A percentile compares a stretch with the other conserved stretches of the same genome.
Evolutionary conservation across 2,888 invertebrate genomes (phyloP).

Genomic region (Anaspis maculata): DNA sequence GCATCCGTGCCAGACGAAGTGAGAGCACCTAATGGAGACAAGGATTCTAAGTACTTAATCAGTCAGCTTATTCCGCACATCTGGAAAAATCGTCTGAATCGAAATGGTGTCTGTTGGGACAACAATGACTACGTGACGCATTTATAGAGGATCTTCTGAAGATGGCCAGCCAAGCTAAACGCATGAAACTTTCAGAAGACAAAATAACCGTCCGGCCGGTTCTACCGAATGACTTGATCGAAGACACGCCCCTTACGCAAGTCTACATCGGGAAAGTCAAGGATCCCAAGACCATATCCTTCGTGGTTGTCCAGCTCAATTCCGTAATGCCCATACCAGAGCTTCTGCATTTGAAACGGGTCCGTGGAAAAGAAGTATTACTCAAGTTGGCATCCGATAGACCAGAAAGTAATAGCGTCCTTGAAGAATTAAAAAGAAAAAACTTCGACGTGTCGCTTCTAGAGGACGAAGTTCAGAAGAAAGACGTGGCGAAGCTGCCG

Average conservation of each 20-base stretch:
- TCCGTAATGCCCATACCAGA: slow-evolving; percentile 51
- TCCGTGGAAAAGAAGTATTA: slow-evolving; percentile 52
- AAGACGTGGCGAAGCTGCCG: slow-evolving; percentile 51
- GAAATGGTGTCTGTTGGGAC: no score
- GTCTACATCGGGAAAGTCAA: slow-evolving; percentile 55
- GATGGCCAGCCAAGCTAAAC: no score
- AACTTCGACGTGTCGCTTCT: slow-evolving; percentile 47
- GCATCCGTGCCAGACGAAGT: no score
- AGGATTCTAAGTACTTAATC: no score
- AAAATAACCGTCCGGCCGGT: slow-evolving; percentile 22
- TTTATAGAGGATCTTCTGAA: no score
- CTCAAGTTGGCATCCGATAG: slow-evolving; percentile 41
- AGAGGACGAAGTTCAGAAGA: slow-evolving; percentile 45
- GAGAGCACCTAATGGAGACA: no score
- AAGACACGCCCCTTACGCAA: slow-evolving; percentile 38
- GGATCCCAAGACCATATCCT: slow-evolving; percentile 54
- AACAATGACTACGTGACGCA: no score
- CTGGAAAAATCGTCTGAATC: no score
- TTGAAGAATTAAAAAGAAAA: slow-evolving; percentile 37
- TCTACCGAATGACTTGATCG: slow-evolving; percentile 22
- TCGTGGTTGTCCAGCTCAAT: slow-evolving; percentile 51
- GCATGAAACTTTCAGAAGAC: slow-evolving; percentile 25
- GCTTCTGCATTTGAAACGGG: slow-evolving; percentile 66
- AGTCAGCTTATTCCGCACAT: no score
- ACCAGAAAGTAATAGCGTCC: slow-evolving; percentile 26